Evolutionary conservation across 2,113 vertebrate genomes (phyloP).

Genomic region (Labeo catla): DNA sequence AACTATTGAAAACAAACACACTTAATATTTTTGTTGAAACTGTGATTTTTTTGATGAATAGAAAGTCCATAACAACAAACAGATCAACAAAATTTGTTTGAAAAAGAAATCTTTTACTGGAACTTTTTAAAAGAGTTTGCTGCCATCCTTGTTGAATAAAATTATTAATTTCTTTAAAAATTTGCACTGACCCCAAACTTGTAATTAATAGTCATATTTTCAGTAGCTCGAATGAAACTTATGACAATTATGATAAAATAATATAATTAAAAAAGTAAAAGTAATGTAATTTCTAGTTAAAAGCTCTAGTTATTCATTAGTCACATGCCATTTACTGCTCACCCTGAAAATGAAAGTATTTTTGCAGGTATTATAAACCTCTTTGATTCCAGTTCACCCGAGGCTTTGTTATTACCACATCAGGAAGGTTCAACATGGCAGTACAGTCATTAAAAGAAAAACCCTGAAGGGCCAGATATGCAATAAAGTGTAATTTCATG

Average conservation of each 20-base stretch:
- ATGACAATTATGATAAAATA: neutral
- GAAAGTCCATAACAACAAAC: neutral
- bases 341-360: neutral
- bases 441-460: neutral
- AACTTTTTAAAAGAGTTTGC: neutral
- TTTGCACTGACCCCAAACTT: no score
- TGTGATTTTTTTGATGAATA: neutral
- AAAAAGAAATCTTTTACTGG: neutral
- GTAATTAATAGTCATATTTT: no score
- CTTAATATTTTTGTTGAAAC: no score
- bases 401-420: neutral
- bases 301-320: no score
- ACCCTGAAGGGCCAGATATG: neutral
- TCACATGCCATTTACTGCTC: neutral
- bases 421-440: neutral
- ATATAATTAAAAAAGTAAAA: no score
- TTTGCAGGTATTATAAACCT: neutral
- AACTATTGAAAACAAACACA: no score
- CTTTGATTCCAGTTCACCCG: neutral
- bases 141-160: neutral
- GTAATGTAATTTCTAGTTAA: neutral
- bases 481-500: neutral
- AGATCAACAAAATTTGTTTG: neutral
- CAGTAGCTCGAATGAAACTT: no score
- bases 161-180: neutral